phyloP scores from a whole-genome alignment of 1,140 invertebrate species.

The Drosophila aff. region DNA sequence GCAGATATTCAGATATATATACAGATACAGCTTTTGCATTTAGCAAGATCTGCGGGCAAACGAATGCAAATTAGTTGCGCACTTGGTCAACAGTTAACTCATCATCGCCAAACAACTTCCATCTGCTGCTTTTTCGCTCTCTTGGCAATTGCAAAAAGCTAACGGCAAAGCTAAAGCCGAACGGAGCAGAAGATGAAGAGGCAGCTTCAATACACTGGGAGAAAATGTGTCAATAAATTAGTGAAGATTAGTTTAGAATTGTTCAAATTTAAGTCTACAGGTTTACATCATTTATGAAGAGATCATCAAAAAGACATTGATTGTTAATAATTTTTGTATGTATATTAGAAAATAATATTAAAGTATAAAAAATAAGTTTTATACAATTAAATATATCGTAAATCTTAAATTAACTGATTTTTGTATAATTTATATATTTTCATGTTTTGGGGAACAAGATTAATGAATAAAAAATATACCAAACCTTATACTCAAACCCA shows the following conservation, averaged over 20 bases:
- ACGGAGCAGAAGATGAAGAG: conserved; percentile 2
- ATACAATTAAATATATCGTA: too few species aligned
- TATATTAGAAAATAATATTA: too few species aligned
- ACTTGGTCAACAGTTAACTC: conserved; percentile 78
- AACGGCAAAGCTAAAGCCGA: conserved; percentile 55
- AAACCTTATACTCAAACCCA: not conserved
- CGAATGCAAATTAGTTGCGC: conserved; percentile 78
- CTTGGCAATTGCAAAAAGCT: conserved; percentile 30
- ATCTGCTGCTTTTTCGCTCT: conserved; percentile 18
- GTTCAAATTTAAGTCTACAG: too few species aligned
- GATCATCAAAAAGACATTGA: not conserved
- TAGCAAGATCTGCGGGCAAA: conserved; percentile 42
- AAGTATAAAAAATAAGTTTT: not conserved
- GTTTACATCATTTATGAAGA: too few species aligned
- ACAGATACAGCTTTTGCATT: conserved; percentile 17
- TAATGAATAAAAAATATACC: not conserved
- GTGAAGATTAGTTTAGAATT: not conserved
- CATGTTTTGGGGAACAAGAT: too few species aligned
- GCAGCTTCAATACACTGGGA: conserved; percentile 2
- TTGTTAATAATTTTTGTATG: too few species aligned
- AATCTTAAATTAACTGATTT: not conserved
- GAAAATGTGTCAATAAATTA: not conserved
- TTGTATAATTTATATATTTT: not conserved
- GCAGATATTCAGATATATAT: not conserved
- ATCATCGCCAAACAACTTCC: conserved; percentile 56